These are phyloP conservation scores for Frankliniella intonsa DNA, from an alignment of 2,888 invertebrate genomes.

Conservation along the genomic window DNA sequence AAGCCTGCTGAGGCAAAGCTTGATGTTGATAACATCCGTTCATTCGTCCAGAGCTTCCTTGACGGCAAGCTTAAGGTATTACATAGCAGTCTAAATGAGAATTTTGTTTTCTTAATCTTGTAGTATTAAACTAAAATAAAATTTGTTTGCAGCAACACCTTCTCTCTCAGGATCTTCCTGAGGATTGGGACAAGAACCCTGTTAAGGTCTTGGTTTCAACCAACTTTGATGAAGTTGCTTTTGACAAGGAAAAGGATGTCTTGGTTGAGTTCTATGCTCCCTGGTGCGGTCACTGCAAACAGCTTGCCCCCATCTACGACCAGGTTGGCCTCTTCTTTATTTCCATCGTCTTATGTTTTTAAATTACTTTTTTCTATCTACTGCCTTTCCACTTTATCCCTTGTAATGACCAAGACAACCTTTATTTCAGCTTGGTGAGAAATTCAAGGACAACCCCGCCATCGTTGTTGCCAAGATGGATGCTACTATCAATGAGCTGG, in stretches of 20 bases:
- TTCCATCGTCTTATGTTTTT: neutral
- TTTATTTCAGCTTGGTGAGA: slow-evolving; percentile 73
- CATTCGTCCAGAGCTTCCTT: slow-evolving; percentile 84
- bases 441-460: slow-evolving; percentile 75
- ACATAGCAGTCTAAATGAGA: too few relatives aligned
- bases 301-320: slow-evolving; percentile 94
- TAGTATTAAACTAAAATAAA: neutral
- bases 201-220: slow-evolving; percentile 90
- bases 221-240: slow-evolving; percentile 92
- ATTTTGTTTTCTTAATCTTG: neutral
- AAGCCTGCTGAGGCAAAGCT: slow-evolving; percentile 78
- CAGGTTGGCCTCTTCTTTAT: slow-evolving; percentile 42
- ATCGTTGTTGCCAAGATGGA: slow-evolving; percentile 98
- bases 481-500: slow-evolving; percentile 95
- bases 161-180: slow-evolving; percentile 87
- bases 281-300: slow-evolving; percentile 99
- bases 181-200: slow-evolving; percentile 93
- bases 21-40: slow-evolving; percentile 60
- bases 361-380: slow-evolving; percentile 30
- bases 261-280: slow-evolving; percentile 99
- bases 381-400: slow-evolving; percentile 30
- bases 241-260: slow-evolving; percentile 82
- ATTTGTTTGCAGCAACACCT: slow-evolving; percentile 67
- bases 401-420: neutral
- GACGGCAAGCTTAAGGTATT: slow-evolving; percentile 79